phyloP scores from a whole-genome alignment of 2,113 vertebrate species.

The Jacana jacana region DNA sequence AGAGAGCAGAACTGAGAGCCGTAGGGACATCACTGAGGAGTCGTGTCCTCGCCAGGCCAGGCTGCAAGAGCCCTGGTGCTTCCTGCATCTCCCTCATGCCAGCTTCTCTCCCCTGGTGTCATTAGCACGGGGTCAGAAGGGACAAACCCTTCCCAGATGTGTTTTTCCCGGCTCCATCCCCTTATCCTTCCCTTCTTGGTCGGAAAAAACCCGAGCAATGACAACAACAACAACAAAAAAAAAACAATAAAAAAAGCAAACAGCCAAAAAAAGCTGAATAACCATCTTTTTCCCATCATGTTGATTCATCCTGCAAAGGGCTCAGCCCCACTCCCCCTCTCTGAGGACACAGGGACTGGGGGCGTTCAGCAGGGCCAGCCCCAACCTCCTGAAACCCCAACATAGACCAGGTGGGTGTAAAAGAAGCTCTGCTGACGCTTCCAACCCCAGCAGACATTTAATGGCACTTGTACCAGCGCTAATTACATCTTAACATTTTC shows the following conservation, averaged over 20 bases:
- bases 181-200: background rate
- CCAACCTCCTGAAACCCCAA: background rate
- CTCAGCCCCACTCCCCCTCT: background rate
- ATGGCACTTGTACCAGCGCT: constrained; percentile 11
- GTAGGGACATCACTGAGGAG: background rate
- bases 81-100: background rate
- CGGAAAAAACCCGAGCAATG: background rate
- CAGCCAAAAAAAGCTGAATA: background rate
- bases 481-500: constrained; percentile 61
- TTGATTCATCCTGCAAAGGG: background rate
- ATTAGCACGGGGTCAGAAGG: background rate
- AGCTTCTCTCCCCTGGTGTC: background rate
- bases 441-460: background rate
- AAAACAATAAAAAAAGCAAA: background rate
- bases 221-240: too few relatives aligned
- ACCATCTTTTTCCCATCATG: background rate
- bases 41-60: background rate
- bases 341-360: rapidly evolving
- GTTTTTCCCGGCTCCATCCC: background rate
- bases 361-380: background rate
- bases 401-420: background rate
- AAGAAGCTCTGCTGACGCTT: background rate
- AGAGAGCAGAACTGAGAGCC: background rate
- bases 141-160: background rate
- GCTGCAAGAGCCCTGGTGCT: background rate